Evolutionary conservation across 2,888 invertebrate genomes (phyloP), one percentile per base, ranked within the genome.

Genomic region (Spicauda simplicius): DNA sequence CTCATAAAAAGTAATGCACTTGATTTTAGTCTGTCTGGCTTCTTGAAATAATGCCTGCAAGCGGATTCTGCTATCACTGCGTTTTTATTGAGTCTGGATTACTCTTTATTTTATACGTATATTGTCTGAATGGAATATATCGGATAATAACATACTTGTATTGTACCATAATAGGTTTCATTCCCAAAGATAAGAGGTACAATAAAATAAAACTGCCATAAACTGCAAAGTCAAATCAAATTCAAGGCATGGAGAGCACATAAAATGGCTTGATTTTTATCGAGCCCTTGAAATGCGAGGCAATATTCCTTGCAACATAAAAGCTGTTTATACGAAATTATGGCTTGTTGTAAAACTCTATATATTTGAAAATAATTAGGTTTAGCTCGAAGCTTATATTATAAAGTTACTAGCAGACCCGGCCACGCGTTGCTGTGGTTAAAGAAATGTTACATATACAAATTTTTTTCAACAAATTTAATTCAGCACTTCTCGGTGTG

Each of bases 161-260:
- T 65, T 59, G 45, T 53, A 33, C 59, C 25, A 30, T 66, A 60
- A 66, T 60, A 66, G 66, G 55, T 66, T 60, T 61, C 66, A 66
- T 66, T 66, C 16, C 37, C 20, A 61, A 67, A 67, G 60, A 61
- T 67, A 67, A 67, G 56, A 67, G 56, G 56, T 33, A 61, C 66
- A 67, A 67, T 67, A 67, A 67, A 67, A 67, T 67, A 55, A 67
- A 67, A 67, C 61, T 50, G 66, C 61, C 60, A 67, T 67, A 67
- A 67, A 67, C 60, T 61, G 66, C 61, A 67, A 61, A 67, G 66
- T 67, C 66, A 67, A 67, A 67, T 67, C 66, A 56, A 67, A 67
- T 67, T 67, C 66, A 61, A 67, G 48, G 61, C 66, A 67, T 67
- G 66, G 41, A 67, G 50, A 67, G 61, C 61, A 56, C 61, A 67